Conservation (phyloP, 2,797 vertebrate species). For the Typhlichthys eigenmanni region DNA sequence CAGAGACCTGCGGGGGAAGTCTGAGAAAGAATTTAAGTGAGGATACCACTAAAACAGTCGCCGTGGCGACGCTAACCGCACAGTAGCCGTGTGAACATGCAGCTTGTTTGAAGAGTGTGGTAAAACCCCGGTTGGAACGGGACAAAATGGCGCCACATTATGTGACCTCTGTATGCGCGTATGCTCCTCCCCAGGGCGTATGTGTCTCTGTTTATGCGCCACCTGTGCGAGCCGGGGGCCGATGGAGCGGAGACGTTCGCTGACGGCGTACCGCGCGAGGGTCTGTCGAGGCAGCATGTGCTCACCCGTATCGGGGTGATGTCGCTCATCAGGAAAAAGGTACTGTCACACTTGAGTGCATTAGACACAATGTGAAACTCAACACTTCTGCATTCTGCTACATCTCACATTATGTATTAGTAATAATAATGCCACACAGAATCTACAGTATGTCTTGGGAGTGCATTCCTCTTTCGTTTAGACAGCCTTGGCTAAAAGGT, state of each 20-base stretch:
- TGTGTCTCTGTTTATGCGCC: constrained; percentile 96
- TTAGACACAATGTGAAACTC: no score
- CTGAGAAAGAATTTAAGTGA: constrained; percentile 98
- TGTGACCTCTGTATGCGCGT: no score
- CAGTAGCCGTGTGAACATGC: no score
- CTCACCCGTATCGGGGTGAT: constrained; percentile 97
- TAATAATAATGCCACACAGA: no score
- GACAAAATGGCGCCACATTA: neutral
- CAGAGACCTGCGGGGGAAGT: constrained; percentile 94
- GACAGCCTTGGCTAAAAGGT: no score
- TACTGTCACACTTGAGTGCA: constrained; percentile 37
- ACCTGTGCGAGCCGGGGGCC: constrained; percentile 95
- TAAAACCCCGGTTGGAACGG: neutral
- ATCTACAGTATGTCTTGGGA: no score
- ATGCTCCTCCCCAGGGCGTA: constrained; percentile 81
- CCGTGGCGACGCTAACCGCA: no score
- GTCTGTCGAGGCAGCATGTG: constrained; percentile 94
- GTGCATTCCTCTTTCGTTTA: no score
- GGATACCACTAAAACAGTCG: neutral
- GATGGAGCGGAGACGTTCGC: constrained; percentile 97
- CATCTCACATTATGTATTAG: no score
- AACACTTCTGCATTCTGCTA: no score
- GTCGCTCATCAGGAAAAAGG: constrained; percentile 98
- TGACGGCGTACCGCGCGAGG: constrained; percentile 96
- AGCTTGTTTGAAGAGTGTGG: no score